Evolutionary conservation across 1,140 invertebrate species (phyloP).

Genomic region (Pseudomyrmex cubaensis): DNA sequence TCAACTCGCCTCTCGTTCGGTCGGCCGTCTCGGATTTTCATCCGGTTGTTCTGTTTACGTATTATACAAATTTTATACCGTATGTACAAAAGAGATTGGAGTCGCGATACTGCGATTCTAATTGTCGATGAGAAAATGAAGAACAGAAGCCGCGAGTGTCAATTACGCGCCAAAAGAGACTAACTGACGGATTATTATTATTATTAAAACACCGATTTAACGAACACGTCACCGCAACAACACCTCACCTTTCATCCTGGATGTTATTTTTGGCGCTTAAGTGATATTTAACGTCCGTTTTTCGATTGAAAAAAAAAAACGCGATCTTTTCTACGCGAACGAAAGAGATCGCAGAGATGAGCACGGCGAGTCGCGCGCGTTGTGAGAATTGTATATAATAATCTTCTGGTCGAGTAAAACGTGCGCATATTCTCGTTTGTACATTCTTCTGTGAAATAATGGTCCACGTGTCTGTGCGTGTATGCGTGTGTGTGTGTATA

Average conservation of each 20-base stretch:
- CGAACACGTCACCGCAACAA: too few relatives aligned
- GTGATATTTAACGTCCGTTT: background rate
- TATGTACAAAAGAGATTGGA: too few relatives aligned
- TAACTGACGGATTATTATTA: too few relatives aligned
- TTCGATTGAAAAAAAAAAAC: background rate
- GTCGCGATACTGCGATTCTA: background rate
- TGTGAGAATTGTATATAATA: constrained; percentile 37
- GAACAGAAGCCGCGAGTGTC: background rate
- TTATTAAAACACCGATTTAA: too few relatives aligned
- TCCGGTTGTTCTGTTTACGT: background rate
- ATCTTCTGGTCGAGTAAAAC: constrained; percentile 17
- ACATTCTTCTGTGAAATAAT: constrained; percentile 35
- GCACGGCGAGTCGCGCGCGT: background rate
- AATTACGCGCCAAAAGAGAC: background rate
- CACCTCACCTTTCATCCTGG: too few relatives aligned
- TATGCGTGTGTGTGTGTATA: background rate
- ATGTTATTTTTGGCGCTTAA: constrained; percentile 8
- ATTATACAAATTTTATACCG: too few relatives aligned
- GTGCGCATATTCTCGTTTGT: constrained; percentile 46
- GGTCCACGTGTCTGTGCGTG: constrained; percentile 1
- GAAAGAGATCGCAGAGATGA: constrained; percentile 1
- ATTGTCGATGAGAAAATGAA: background rate
- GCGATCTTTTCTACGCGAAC: background rate
- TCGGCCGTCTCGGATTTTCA: background rate
- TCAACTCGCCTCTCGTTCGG: background rate